These are phyloP conservation scores for Atta cephalotes DNA, from an alignment of 1,140 invertebrate genomes.

Conservation along the genomic window DNA sequence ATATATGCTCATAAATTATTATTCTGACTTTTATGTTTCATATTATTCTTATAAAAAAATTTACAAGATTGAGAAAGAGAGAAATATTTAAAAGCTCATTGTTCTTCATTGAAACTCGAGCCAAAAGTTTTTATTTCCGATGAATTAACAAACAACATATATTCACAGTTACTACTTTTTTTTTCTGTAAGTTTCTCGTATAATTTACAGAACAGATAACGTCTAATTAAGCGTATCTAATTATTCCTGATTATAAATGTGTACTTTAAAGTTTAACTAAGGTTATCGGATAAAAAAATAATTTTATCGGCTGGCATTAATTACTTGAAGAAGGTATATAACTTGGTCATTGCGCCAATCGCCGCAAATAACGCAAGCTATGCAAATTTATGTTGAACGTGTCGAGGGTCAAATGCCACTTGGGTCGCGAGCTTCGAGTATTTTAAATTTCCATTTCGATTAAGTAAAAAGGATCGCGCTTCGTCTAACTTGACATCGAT, in stretches of 20 bases:
- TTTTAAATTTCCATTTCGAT: constrained; percentile 82
- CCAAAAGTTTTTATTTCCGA: neutral
- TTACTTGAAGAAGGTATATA: constrained; percentile 61
- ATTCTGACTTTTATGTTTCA: neutral
- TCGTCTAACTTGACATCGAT: constrained; percentile 56
- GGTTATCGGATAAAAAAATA: constrained; percentile 80
- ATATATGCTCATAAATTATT: neutral
- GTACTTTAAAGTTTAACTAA: constrained; percentile 72
- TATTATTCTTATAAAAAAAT: neutral
- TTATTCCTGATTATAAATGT: constrained; percentile 69
- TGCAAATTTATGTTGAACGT: constrained; percentile 82
- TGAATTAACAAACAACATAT: neutral
- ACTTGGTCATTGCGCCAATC: constrained; percentile 49
- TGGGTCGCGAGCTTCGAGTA: constrained; percentile 72
- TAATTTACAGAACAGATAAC: too few relatives aligned
- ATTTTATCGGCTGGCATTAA: constrained; percentile 77
- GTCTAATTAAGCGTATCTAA: constrained; percentile 25
- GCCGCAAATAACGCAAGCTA: constrained; percentile 77
- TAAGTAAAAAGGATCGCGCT: constrained; percentile 75
- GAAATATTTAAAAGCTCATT: neutral
- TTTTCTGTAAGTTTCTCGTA: neutral
- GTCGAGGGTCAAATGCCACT: constrained; percentile 76
- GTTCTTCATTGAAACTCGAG: neutral
- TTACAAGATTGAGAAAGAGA: neutral
- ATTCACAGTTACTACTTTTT: neutral